phyloP scores from a whole-genome alignment of 2,797 vertebrate species.

The Avahi laniger region DNA sequence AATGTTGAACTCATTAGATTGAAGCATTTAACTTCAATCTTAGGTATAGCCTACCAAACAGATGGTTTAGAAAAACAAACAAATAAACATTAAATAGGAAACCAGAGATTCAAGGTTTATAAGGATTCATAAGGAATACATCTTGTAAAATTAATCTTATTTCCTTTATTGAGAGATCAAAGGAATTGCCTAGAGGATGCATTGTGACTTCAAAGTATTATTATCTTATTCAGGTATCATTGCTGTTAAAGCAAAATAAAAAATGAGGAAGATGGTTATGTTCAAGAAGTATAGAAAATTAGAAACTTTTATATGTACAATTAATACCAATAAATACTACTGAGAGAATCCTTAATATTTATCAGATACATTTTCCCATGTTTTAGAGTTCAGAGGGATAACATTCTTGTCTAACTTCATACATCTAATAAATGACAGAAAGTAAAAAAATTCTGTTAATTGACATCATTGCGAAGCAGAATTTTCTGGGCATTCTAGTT shows the following conservation, averaged over 20 bases:
- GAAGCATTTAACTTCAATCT: background rate
- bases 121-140: background rate
- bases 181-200: background rate
- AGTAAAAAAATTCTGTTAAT: background rate
- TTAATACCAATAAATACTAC: background rate
- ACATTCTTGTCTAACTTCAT: background rate
- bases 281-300: background rate
- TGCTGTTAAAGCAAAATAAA: background rate
- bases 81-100: background rate
- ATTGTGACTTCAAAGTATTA: background rate
- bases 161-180: background rate
- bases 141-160: background rate
- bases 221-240: background rate
- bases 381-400: background rate
- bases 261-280: background rate
- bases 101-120: background rate
- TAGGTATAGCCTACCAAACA: background rate
- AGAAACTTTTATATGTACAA: background rate
- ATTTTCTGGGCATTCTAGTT: background rate
- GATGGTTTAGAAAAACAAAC: background rate
- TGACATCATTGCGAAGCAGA: background rate
- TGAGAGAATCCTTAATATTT: background rate
- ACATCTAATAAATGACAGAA: background rate
- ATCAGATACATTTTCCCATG: background rate
- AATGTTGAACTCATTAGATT: background rate